A percentile compares a stretch with the other conserved stretches of the same genome.
Evolutionary conservation across 1,140 invertebrate species (phyloP).

Genomic region (Protaetia brevitarsis): DNA sequence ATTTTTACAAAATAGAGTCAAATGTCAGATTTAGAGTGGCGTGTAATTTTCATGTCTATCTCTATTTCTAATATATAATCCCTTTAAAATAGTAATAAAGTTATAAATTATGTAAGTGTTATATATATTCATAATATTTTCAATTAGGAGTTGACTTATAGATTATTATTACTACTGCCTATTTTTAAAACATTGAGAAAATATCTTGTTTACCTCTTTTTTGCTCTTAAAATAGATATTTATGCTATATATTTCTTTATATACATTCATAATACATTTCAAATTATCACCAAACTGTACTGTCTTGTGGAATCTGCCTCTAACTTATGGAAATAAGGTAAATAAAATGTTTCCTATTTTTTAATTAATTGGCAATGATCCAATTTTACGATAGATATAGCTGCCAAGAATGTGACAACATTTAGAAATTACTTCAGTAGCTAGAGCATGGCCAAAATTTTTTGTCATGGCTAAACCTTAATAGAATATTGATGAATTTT

Average conservation of each 20-base stretch:
- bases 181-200: neutral
- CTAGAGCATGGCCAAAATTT: constrained; percentile 39
- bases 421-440: constrained; percentile 43
- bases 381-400: constrained; percentile 32
- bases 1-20: too few species aligned
- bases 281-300: too few species aligned
- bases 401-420: constrained; percentile 50
- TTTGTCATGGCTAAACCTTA: constrained; percentile 23
- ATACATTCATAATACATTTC: neutral
- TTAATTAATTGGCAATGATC: constrained; percentile 38
- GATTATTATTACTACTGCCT: neutral
- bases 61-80: too few species aligned
- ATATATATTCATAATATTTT: neutral
- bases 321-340: constrained; percentile 5
- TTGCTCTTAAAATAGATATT: neutral
- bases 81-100: too few species aligned
- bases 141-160: too few species aligned
- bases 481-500: neutral
- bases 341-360: neutral
- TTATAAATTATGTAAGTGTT: too few species aligned
- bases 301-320: too few species aligned
- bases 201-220: neutral
- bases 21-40: too few species aligned
- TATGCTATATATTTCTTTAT: neutral
- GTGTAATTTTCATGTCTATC: too few species aligned